Evolutionary conservation across 1,140 invertebrate genomes (phyloP).

Genomic region (Papilio polytes): DNA sequence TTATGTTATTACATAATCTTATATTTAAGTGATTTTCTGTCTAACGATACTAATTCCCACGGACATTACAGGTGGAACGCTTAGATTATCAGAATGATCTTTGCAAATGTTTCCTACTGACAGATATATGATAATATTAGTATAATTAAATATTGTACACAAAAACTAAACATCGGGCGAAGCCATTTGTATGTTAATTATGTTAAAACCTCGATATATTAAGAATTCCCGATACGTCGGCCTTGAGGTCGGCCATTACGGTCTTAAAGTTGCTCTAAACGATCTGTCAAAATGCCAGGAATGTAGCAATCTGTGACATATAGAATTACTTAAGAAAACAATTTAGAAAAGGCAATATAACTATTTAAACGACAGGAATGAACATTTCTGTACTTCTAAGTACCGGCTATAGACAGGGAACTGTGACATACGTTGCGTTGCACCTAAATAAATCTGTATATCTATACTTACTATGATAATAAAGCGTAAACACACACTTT

Average conservation of each 20-base stretch:
- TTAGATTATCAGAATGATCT: slow-evolving; percentile 17
- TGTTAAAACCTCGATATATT: slow-evolving; percentile 10
- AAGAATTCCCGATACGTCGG: slow-evolving; percentile 9
- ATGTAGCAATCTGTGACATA: neutral
- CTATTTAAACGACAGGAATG: too few relatives aligned
- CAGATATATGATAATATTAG: slow-evolving; percentile 19
- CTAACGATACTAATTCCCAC: slow-evolving; percentile 15
- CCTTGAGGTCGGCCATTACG: neutral
- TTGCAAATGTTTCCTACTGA: slow-evolving; percentile 16
- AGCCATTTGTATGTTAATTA: slow-evolving; percentile 3
- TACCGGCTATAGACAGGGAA: too few relatives aligned
- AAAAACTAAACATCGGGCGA: slow-evolving; percentile 1
- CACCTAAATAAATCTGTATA: too few relatives aligned
- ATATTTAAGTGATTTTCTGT: neutral
- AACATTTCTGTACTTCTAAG: too few relatives aligned
- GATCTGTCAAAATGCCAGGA: neutral
- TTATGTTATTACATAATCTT: neutral
- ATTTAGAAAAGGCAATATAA: neutral
- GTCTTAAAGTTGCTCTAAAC: neutral
- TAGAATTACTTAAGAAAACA: neutral
- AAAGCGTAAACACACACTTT: too few relatives aligned
- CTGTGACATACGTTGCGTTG: too few relatives aligned
- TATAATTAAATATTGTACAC: slow-evolving; percentile 7
- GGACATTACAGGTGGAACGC: neutral
- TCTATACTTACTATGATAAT: too few relatives aligned